A percentile compares a stretch with the other conserved stretches of the same genome.
phyloP scores from a whole-genome alignment of 2,797 vertebrate genomes.

The Sebastes alutus region DNA sequence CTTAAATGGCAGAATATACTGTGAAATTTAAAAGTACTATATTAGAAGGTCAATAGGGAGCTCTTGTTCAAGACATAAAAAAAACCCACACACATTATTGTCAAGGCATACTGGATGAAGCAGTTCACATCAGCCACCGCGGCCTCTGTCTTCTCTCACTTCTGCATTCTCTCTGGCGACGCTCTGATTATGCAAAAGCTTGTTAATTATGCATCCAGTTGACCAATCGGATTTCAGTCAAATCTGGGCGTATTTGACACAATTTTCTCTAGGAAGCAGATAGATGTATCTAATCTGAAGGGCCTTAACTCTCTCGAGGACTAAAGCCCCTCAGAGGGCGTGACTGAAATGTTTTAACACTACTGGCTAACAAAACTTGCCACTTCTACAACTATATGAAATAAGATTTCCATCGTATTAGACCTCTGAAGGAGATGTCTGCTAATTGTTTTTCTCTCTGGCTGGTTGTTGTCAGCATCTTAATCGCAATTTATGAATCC shows the following conservation, averaged over 20 bases:
- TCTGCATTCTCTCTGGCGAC: not conserved
- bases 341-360: not conserved
- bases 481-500: not conserved
- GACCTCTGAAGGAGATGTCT: not conserved
- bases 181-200: not conserved
- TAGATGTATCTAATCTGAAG: not conserved
- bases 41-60: not conserved
- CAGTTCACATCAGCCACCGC: not conserved
- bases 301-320: not conserved
- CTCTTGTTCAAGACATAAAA: not conserved
- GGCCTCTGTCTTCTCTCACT: not conserved
- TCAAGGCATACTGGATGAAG: not conserved
- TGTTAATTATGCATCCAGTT: slow-evolving; percentile 5
- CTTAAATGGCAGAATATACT: not conserved
- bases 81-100: not conserved
- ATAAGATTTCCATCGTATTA: not conserved
- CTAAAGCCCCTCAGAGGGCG: not conserved
- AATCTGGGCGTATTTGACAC: not conserved
- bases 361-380: not conserved
- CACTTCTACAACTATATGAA: not conserved
- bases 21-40: not conserved
- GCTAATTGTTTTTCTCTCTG: not conserved
- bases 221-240: not conserved
- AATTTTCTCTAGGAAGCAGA: not conserved
- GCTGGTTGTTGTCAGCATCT: not conserved